Evolutionary conservation across 2,888 invertebrate genomes (phyloP), one percentile per base, ranked within the genome.

Genomic region (Lydus trimaculatus): DNA sequence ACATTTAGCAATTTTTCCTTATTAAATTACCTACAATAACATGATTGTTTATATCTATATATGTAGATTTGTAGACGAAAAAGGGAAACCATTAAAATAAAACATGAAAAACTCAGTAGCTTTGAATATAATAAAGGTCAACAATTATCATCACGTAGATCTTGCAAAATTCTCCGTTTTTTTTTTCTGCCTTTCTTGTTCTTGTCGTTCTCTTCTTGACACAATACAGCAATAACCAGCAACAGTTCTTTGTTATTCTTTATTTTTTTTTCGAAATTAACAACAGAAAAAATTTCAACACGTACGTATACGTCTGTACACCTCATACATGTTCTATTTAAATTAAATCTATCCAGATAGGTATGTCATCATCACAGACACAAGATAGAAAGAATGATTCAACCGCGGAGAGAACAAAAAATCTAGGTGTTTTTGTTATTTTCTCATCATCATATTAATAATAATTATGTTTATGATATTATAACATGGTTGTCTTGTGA

Each of bases 131-230:
- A 39, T 15, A 48, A 23, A 48, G 48, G 48, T 48, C 48, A 48
- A 48, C 48, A 48, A 48, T 48, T 20, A 48, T 48, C 48, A 20
- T 20, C 48, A 48, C 48, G 48, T 48, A 48, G 48, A 48, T 48
- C 48, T 20, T 20, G 48, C 48, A 20, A 48, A 48, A 9, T 48
- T 20, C 48, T 48, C 9, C 20, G 20, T 20, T 8, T 11, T 15
- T 36, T 36, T 15, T 15, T 36, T 15, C 1, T 11, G n/a, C 33
- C 11, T 39, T n/a, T 15, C 39, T 5, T 33, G 9, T 33, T 33
- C 33, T 33, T 11, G 11, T 36, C 13, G 4, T 15, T 13, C 36
- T 15, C 4, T 15, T 7, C 43, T 17, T 7, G 43, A 43, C 43
- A 43, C 43, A 43, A 43, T 48, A 11, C 48, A 48, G 20, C 9